Conservation (phyloP, 2,113 vertebrate species). For the Machaerirhynchus nigripectus region DNA sequence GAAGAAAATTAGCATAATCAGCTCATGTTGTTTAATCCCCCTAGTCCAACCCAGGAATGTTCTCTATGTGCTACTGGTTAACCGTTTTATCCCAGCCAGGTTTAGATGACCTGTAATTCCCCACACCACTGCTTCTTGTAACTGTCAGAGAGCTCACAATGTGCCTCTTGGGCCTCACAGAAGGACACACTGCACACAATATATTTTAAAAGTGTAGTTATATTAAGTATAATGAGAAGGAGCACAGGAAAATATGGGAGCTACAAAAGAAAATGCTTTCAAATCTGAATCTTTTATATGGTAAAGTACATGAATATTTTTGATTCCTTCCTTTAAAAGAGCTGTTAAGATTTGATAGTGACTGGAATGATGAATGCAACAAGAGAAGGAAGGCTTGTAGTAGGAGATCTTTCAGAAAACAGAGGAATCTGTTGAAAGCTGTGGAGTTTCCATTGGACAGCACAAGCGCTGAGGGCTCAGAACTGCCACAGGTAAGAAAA, state of each 20-base stretch:
- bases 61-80: background rate
- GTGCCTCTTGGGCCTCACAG: background rate
- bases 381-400: background rate
- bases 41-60: background rate
- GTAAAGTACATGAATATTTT: background rate
- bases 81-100: slow-evolving; percentile 1
- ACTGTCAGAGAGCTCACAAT: background rate
- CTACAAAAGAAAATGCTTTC: background rate
- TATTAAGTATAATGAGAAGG: background rate
- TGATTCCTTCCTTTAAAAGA: background rate
- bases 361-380: rapidly evolving
- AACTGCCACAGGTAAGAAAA: slow-evolving; percentile 30
- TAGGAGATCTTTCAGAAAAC: background rate
- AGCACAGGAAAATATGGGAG: background rate
- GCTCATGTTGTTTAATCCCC: slow-evolving; percentile 12
- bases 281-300: background rate
- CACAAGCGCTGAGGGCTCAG: background rate
- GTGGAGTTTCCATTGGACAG: background rate
- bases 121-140: background rate
- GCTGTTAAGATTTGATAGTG: background rate
- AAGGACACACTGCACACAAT: background rate
- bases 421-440: background rate
- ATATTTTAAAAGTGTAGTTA: background rate
- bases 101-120: background rate
- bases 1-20: slow-evolving; percentile 56